These are phyloP conservation scores for Syngnathus typhle DNA, from an alignment of 2,113 vertebrate genomes.

Conservation along the genomic window DNA sequence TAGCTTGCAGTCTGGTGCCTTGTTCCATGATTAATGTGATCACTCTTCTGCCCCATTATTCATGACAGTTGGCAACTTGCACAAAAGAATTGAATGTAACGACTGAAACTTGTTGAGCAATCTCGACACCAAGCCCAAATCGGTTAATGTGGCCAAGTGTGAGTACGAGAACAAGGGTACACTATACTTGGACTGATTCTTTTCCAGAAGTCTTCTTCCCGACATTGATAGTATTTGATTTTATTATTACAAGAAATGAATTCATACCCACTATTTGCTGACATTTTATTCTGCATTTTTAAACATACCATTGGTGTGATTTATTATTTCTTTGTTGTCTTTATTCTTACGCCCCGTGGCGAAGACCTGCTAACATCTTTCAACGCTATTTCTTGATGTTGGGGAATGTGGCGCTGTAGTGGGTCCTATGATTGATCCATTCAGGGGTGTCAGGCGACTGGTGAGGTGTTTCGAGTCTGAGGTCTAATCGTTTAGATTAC, in stretches of 20 bases:
- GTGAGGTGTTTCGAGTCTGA: conserved; percentile 37
- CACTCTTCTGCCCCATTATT: no score
- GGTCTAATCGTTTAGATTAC: conserved; percentile 37
- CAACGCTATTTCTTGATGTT: conserved; percentile 1
- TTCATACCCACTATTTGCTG: no score
- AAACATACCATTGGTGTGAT: no score
- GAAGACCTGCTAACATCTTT: no score
- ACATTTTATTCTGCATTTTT: no score
- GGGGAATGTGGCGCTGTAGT: neutral
- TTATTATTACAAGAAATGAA: no score
- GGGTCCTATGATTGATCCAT: neutral
- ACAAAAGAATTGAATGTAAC: neutral
- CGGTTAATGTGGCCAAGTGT: neutral
- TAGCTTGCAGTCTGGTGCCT: no score
- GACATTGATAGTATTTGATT: no score
- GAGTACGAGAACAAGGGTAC: neutral
- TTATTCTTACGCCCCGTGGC: no score
- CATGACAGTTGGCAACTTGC: neutral
- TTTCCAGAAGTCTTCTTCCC: neutral
- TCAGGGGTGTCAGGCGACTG: conserved; percentile 7
- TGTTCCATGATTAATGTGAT: no score
- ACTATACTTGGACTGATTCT: neutral
- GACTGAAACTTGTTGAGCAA: neutral
- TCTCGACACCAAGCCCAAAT: neutral
- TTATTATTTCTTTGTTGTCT: no score